Evolutionary conservation across 1,140 invertebrate species (phyloP).

Genomic region (Drosophila kepulauana): DNA sequence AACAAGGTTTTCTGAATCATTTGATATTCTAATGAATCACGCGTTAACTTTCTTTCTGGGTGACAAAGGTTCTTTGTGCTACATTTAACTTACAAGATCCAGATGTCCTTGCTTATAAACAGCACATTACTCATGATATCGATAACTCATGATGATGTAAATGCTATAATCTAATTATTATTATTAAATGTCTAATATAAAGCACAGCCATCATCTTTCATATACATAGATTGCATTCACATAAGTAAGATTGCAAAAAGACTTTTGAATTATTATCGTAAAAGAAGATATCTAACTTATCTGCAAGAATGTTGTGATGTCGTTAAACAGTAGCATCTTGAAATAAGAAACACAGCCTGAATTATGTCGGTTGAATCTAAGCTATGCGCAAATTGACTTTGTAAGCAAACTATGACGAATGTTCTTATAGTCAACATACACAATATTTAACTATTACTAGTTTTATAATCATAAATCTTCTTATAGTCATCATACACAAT

Average conservation of each 20-base stretch:
- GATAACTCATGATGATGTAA: not conserved
- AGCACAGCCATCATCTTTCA: not conserved
- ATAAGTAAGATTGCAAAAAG: not conserved
- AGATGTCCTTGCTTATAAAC: not conserved
- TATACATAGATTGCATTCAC: not conserved
- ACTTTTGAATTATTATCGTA: not conserved
- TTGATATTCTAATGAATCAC: conserved; percentile 2
- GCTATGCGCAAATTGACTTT: not conserved
- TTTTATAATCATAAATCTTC: too few species aligned
- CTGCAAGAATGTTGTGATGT: not conserved
- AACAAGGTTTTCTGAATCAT: not conserved
- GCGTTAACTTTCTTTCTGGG: not conserved
- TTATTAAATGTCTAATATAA: too few species aligned
- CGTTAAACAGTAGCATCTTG: not conserved
- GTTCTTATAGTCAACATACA: not conserved
- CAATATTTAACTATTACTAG: not conserved
- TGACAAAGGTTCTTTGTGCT: too few species aligned
- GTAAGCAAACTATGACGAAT: not conserved
- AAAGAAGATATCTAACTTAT: not conserved
- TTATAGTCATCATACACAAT: too few species aligned
- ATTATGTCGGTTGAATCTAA: not conserved
- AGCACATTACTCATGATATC: not conserved
- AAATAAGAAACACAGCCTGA: too few species aligned
- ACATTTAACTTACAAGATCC: not conserved
- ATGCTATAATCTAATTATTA: not conserved